Evolutionary conservation across 2,797 vertebrate genomes (phyloP).

Genomic region (Muscicapa striata): DNA sequence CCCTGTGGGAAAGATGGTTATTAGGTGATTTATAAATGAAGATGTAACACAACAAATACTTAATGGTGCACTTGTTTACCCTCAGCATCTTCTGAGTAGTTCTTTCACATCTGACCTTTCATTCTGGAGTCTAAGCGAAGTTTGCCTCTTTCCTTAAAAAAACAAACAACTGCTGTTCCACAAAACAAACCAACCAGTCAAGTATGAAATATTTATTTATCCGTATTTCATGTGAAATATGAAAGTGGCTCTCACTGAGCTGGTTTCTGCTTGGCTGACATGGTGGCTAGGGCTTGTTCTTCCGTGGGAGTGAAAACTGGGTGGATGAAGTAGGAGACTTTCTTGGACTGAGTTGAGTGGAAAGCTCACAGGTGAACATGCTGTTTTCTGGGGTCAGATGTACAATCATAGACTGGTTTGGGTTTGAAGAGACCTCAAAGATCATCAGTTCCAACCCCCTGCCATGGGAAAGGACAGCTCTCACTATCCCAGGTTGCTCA

Average conservation of each 20-base stretch:
- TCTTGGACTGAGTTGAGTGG: not conserved
- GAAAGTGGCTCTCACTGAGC: not conserved
- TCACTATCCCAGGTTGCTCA: not conserved
- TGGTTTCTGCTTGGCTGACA: not conserved
- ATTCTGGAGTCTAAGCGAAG: not conserved
- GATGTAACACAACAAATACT: not conserved
- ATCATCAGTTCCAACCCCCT: not conserved
- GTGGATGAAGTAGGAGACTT: not conserved
- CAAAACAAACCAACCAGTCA: not conserved
- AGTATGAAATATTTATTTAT: not conserved
- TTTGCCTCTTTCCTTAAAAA: not conserved
- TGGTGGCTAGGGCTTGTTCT: not conserved
- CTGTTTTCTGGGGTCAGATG: not conserved
- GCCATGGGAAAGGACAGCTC: not conserved
- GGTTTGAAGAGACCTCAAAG: not conserved
- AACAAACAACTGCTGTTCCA: fast-evolving
- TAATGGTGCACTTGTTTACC: not conserved
- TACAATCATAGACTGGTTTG: not conserved
- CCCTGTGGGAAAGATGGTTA: not conserved
- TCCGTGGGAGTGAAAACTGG: not conserved
- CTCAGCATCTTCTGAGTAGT: not conserved
- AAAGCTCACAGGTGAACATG: not conserved
- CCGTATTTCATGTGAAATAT: not conserved
- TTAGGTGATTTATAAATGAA: not conserved
- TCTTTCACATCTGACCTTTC: not conserved